A percentile compares a stretch with the other conserved stretches of the same genome.
Conservation (phyloP, 2,797 vertebrate species). For the Poeciliopsis infans region DNA sequence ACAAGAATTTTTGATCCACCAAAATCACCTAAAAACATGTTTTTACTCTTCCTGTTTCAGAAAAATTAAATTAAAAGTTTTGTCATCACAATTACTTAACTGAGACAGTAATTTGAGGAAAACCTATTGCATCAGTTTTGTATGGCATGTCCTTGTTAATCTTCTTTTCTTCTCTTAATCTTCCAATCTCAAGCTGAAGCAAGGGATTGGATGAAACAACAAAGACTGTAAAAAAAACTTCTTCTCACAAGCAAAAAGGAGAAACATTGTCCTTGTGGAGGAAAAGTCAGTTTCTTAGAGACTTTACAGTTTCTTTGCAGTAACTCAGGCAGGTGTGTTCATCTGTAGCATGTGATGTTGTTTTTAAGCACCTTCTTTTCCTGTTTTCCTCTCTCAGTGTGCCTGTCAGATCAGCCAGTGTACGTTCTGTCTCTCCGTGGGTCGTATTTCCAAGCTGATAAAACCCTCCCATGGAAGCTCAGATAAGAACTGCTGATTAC, state of each 20-base stretch:
- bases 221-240: not conserved
- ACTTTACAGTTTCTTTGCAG: slow-evolving; percentile 16
- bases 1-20: not conserved
- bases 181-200: not conserved
- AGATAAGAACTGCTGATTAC: slow-evolving; percentile 74
- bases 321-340: slow-evolving; percentile 7
- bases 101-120: not conserved
- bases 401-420: slow-evolving; percentile 42
- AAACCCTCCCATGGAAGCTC: slow-evolving; percentile 52
- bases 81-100: not conserved
- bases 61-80: not conserved
- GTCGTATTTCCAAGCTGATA: slow-evolving; percentile 65
- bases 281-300: slow-evolving; percentile 1
- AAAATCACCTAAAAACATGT: not conserved
- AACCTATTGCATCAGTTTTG: not conserved
- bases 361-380: slow-evolving; percentile 48
- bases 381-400: slow-evolving; percentile 60
- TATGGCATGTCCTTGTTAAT: not conserved
- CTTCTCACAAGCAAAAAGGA: not conserved
- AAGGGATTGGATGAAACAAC: not conserved
- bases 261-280: not conserved
- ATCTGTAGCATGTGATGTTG: slow-evolving; percentile 37
- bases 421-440: slow-evolving; percentile 51
- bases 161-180: not conserved
- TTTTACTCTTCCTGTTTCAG: not conserved